Evolutionary conservation across 2,113 vertebrate species (phyloP), one percentile per base, ranked within the genome.

Genomic region (Coreoperca whiteheadi): DNA sequence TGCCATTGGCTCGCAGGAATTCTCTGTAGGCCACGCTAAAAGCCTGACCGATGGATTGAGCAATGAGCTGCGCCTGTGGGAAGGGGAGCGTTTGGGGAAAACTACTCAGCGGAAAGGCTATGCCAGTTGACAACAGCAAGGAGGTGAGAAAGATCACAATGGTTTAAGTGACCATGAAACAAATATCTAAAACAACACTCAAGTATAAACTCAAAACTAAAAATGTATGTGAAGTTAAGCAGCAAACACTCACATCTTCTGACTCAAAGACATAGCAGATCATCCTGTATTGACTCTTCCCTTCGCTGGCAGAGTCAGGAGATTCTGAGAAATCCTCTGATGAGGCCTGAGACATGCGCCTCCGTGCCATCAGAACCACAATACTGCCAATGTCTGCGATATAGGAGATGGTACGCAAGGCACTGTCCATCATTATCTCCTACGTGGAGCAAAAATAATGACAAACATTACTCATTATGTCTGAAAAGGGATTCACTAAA

Each of bases 1-100:
- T 99, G 89, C 98, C 98, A 1, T 99, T 99, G 91, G 98, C 98
- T 91, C 98, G 93, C 87, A 99, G 95, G 92, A 99, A 99, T 82
- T 99, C 98, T 90, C 99, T 97, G 91, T 99, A 99, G 91, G 98
- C 98, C 92, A 99, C 98, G 0, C 98, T 99, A 92, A 99, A 99
- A 67, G 98, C 98, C 95, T 99, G 98, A 67, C 98, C 98, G 0
- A 99, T 99, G 75, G 98, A 99, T 95, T 99, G 98, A 78, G 98
- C 98, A 34, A 99, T 99, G 86, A 99, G 97, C 90, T 99, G 98
- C 0, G 98, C 98, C 98, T 99, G 74, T 2, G 69, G 88, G 87
- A 83, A 72, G 41, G 63, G 72, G 54, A 85, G 79, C 11, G 54
- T 84, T 87, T 71, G 76, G 82, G 75, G 66, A 20, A 86, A 68